phyloP scores from a whole-genome alignment of 2,113 vertebrate species.

The Bungarus multicinctus region DNA sequence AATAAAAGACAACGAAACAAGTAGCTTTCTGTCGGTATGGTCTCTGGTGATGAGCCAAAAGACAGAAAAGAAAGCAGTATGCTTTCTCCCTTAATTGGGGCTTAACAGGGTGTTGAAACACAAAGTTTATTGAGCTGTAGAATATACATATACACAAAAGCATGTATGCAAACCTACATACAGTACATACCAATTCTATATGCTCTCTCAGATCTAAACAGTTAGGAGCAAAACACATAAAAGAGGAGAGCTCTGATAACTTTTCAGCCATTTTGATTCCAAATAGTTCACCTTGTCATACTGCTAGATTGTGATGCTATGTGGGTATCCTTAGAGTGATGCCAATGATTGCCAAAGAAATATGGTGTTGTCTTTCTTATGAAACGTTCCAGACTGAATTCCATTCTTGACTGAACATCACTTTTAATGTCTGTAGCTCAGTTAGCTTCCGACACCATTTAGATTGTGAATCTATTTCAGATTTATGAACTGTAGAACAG shows the following conservation, averaged over 20 bases:
- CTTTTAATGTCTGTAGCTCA: conserved; percentile 2
- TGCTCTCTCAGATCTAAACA: not conserved
- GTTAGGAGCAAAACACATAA: conserved; percentile 24
- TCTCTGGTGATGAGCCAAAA: too few species aligned
- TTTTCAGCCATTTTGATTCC: conserved; percentile 3
- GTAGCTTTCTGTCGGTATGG: too few species aligned
- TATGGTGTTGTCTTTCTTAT: not conserved
- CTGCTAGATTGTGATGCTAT: conserved; percentile 4
- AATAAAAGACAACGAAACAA: too few species aligned
- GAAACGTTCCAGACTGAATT: not conserved
- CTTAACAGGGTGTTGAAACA: too few species aligned
- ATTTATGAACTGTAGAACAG: not conserved
- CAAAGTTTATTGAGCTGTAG: too few species aligned
- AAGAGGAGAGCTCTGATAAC: conserved; percentile 28
- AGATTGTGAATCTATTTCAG: not conserved
- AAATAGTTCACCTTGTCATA: conserved; percentile 24
- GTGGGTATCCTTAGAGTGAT: not conserved
- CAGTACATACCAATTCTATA: conserved; percentile 9
- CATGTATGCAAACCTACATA: not conserved
- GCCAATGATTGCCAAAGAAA: not conserved
- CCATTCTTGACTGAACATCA: not conserved
- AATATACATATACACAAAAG: not conserved
- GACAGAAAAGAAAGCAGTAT: too few species aligned
- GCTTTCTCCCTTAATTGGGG: too few species aligned
- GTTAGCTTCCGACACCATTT: not conserved